These are phyloP conservation scores for Protosalanx chinensis DNA, from an alignment of 2,797 vertebrate genomes.

Conservation along the genomic window DNA sequence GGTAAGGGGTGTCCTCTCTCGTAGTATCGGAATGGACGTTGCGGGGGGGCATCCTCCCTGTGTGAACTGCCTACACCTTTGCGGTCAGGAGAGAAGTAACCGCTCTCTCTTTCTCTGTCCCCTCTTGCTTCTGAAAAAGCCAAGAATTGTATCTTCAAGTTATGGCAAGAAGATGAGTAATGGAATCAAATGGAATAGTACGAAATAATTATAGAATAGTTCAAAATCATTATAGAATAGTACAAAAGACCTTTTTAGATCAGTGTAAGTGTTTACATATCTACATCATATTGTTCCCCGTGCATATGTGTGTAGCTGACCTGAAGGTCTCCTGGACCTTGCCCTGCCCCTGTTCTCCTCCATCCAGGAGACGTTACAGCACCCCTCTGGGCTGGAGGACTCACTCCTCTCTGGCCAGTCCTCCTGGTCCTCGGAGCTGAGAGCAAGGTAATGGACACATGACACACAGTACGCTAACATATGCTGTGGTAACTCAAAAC, in stretches of 20 bases:
- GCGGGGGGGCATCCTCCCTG: constrained; percentile 49
- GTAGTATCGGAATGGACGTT: constrained; percentile 51
- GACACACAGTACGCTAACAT: not conserved
- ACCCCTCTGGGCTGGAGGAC: constrained; percentile 43
- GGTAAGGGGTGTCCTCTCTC: constrained; percentile 73
- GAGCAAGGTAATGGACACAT: not conserved
- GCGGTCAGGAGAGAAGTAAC: constrained; percentile 74
- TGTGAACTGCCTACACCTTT: constrained; percentile 50
- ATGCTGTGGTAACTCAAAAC: not conserved
- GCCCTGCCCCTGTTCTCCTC: constrained; percentile 65
- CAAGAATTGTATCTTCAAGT: not conserved
- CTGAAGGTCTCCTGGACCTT: constrained; percentile 61
- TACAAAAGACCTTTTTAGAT: not conserved
- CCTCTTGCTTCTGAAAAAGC: constrained; percentile 60
- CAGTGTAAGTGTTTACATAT: not conserved
- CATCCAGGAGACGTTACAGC: constrained; percentile 57
- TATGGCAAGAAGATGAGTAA: constrained; percentile 7
- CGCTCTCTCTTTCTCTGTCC: constrained; percentile 66
- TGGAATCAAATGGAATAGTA: too few relatives aligned
- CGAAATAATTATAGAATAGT: too few relatives aligned
- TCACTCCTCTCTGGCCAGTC: constrained; percentile 32
- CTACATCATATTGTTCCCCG: not conserved
- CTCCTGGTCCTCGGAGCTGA: constrained; percentile 42
- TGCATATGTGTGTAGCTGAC: constrained; percentile 43
- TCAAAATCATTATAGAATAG: not conserved